Evolutionary conservation across 35 echinoderm and acorn worm species (phyloP), one percentile per base, ranked within the genome.

Genomic region (Acanthaster planci): DNA sequence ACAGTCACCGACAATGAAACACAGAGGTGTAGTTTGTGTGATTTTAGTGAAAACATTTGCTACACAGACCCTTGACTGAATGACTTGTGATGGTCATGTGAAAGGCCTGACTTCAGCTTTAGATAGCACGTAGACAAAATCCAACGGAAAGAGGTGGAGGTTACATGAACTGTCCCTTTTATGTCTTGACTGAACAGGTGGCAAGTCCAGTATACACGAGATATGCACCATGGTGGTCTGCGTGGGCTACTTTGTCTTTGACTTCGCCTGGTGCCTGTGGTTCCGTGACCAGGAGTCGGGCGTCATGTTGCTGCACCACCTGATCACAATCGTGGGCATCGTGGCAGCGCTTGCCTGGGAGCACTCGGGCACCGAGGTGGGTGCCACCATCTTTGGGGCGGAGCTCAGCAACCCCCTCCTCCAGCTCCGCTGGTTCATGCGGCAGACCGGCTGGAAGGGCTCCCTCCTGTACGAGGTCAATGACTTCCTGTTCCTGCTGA

Each of bases 241-340:
- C 57, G 78, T 97, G 34, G 95, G 95, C 10, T 97, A 97, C 80
- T 97, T 97, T 55, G 38, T 97, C 0, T 97, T 93, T 88, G 95
- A 97, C 56, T 84, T 97, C 79, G 42, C 32, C 42, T 97, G 95
- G 95, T 97, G 95, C 56, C 1, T 93, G 0, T 97, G 91, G 91
- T 97, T 91, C 54, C 29, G 34, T 14, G 84, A 59, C 0, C 34
- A 26, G 0, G 90, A 97, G 58, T 76, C 72, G 27, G 10, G 37
- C 60, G 57, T 92, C 76, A 97, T 97, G 95, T 36, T 93, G 23
- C 12, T 89, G 0, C 95, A 97, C 68, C 95, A 97, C 59, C 39
- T 90, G 67, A 37, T 97, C 15, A 90, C 95, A 26, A 93, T 97
- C 67, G 38, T 82, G 5, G 88, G 86, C 40, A 84, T 97, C 37